Evolutionary conservation across 2,888 invertebrate species (phyloP).

Genomic region (Cordilura impudica): DNA sequence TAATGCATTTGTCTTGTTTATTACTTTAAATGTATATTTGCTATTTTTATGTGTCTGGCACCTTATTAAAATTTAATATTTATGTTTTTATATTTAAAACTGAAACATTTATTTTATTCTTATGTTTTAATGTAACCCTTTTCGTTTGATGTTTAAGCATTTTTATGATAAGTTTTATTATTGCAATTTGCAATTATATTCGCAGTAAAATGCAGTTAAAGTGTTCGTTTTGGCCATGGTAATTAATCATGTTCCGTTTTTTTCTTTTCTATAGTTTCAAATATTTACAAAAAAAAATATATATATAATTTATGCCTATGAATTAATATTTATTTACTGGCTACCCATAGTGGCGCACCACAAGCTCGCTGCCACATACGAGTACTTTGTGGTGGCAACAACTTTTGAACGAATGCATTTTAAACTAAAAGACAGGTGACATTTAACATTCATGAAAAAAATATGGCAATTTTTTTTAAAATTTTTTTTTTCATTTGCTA

Average conservation of each 20-base stretch:
- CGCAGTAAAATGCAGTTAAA: conserved; percentile 61
- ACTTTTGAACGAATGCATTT: neutral
- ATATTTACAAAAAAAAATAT: conserved; percentile 8
- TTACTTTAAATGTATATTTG: conserved; percentile 1
- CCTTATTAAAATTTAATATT: conserved; percentile 59
- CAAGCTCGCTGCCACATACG: neutral
- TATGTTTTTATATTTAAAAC: conserved; percentile 43
- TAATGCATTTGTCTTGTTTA: conserved; percentile 59
- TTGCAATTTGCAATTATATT: conserved; percentile 62
- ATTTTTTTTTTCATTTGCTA: neutral
- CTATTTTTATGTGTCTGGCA: conserved; percentile 51
- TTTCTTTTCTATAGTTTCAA: neutral
- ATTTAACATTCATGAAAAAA: conserved; percentile 23
- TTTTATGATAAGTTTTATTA: conserved; percentile 62
- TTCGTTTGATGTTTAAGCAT: conserved; percentile 14
- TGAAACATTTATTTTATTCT: neutral
- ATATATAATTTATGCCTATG: conserved; percentile 46
- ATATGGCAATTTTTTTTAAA: conserved; percentile 26
- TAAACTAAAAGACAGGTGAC: conserved; percentile 36
- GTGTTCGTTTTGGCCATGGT: conserved; percentile 63
- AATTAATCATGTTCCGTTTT: conserved; percentile 63
- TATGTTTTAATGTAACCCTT: conserved; percentile 38
- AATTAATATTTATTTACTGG: conserved; percentile 41
- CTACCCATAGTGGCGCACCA: conserved; percentile 11
- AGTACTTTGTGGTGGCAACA: neutral